phyloP scores from a whole-genome alignment of 92 coral and sea anemone genomes.

The Ricordea florida region DNA sequence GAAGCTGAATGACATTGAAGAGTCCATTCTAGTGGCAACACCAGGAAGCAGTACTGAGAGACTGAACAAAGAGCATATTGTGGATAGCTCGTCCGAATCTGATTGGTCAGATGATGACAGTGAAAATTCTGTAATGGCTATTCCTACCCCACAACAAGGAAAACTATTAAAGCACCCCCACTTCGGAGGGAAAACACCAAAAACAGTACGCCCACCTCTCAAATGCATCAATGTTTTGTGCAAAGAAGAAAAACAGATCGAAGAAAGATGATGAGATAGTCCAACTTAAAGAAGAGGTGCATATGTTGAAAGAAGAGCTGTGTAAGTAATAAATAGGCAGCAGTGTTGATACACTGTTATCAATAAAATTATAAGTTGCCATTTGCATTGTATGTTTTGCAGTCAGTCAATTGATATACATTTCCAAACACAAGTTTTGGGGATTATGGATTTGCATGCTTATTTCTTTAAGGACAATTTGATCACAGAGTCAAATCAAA shows the following conservation, averaged over 20 bases:
- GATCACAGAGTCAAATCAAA: no score
- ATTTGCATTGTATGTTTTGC: background rate
- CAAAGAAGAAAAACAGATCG: slow-evolving; percentile 24
- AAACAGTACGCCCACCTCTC: background rate
- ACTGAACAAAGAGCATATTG: background rate
- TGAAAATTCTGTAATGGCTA: background rate
- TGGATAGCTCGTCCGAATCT: slow-evolving; percentile 17
- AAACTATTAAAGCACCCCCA: slow-evolving; percentile 17
- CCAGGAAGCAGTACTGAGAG: background rate
- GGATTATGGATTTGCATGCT: no score
- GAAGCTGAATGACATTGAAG: background rate
- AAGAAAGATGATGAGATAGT: slow-evolving; percentile 8
- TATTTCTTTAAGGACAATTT: background rate
- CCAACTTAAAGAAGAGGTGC: slow-evolving; percentile 13
- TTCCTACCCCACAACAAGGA: background rate
- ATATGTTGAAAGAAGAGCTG: slow-evolving; percentile 11
- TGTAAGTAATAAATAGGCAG: background rate
- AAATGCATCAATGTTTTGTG: slow-evolving; percentile 9
- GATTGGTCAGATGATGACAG: slow-evolving; percentile 20
- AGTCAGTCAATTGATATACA: background rate
- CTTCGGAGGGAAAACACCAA: slow-evolving; percentile 35
- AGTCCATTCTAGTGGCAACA: background rate
- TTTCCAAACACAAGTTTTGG: no score
- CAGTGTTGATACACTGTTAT: background rate
- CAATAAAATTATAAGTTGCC: background rate